phyloP scores from a whole-genome alignment of 1,140 invertebrate genomes.

The Drosophila seguyi region DNA sequence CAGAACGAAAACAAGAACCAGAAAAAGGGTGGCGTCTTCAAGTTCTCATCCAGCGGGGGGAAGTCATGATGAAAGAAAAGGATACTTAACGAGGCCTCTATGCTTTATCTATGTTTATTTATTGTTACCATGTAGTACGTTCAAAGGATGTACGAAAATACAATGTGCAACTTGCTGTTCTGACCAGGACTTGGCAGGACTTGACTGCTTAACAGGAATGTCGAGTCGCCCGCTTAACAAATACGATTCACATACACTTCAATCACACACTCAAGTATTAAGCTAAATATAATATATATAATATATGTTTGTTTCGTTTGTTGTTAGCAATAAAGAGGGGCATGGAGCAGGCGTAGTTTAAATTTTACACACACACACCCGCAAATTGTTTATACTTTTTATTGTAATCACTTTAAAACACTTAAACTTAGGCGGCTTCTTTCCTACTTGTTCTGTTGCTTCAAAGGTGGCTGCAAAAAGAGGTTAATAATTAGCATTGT shows the following conservation, averaged over 20 bases:
- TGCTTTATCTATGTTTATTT: conserved; percentile 41
- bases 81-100: conserved; percentile 24
- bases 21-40: conserved; percentile 78
- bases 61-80: conserved; percentile 42
- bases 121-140: conserved; percentile 63
- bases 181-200: conserved; percentile 39
- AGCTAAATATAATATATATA: conserved; percentile 59
- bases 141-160: conserved; percentile 61
- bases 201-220: conserved; percentile 51
- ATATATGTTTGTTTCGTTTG: conserved; percentile 44
- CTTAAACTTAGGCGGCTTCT: conserved; percentile 48
- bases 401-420: conserved; percentile 71
- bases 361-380: conserved; percentile 55
- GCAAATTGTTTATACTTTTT: conserved; percentile 32
- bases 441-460: conserved; percentile 75
- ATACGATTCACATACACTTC: conserved; percentile 39
- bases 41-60: conserved; percentile 75
- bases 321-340: conserved; percentile 52
- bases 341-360: conserved; percentile 42
- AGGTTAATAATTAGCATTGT: background rate
- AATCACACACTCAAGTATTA: conserved; percentile 73
- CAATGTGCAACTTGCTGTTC: conserved; percentile 50
- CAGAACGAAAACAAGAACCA: conserved; percentile 81
- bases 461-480: conserved; percentile 69
- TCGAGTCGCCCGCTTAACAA: conserved; percentile 51